phyloP scores from a whole-genome alignment of 2,888 invertebrate species.

The Dynastes maya region DNA sequence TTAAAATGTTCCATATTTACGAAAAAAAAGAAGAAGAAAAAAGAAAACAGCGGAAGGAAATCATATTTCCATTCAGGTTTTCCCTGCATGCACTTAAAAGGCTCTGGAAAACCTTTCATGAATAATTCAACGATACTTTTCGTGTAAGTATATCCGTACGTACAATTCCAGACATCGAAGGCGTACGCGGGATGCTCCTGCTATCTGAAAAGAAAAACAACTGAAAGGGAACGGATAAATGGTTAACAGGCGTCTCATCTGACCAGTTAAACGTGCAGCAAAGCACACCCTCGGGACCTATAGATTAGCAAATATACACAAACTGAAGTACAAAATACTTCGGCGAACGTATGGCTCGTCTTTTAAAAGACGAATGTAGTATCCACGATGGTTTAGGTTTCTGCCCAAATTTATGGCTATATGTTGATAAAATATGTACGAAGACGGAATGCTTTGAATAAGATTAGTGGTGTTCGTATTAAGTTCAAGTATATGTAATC shows the following conservation, averaged over 20 bases:
- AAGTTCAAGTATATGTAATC: too few relatives aligned
- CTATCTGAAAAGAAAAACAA: slow-evolving; percentile 41
- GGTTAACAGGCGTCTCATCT: slow-evolving; percentile 49
- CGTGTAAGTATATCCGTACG: slow-evolving; percentile 45
- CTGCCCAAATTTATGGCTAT: slow-evolving; percentile 9
- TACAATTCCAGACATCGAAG: slow-evolving; percentile 39
- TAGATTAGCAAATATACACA: slow-evolving; percentile 52
- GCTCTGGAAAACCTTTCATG: slow-evolving; percentile 45
- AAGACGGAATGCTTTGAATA: slow-evolving; percentile 14
- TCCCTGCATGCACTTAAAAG: slow-evolving; percentile 48
- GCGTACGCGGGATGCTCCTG: slow-evolving; percentile 4
- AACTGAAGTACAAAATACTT: slow-evolving; percentile 49
- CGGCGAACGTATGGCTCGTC: slow-evolving; percentile 34
- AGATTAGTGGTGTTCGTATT: neutral
- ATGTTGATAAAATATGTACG: slow-evolving; percentile 22
- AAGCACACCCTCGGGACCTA: slow-evolving; percentile 50
- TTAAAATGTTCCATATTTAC: slow-evolving; percentile 47
- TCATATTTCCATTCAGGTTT: slow-evolving; percentile 50
- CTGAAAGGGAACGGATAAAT: slow-evolving; percentile 47
- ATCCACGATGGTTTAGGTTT: slow-evolving; percentile 28
- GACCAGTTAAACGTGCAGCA: slow-evolving; percentile 43
- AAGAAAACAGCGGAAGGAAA: slow-evolving; percentile 44
- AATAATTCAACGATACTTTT: slow-evolving; percentile 49
- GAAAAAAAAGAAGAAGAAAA: slow-evolving; percentile 27
- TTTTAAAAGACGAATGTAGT: slow-evolving; percentile 37